Percentiles rank a stretch among this genome's conserved stretches.
phyloP scores from a whole-genome alignment of 2,888 invertebrate species.

The Folsomia candida region DNA sequence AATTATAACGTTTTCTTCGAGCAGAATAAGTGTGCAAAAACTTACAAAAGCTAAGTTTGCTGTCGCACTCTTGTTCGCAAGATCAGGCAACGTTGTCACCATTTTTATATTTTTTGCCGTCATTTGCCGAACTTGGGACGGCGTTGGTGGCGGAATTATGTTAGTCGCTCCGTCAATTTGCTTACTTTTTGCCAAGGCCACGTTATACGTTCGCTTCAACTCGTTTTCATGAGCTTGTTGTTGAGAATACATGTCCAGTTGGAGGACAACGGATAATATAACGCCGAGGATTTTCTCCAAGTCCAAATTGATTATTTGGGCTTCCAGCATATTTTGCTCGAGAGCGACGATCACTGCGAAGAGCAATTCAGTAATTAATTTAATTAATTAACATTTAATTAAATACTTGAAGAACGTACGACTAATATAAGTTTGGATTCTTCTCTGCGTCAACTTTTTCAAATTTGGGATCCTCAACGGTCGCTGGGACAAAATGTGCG shows the following conservation, averaged over 20 bases:
- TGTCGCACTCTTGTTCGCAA: no score
- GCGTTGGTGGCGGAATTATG: not conserved
- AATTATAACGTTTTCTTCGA: no score
- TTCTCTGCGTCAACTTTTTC: conserved; percentile 28
- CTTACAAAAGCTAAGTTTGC: not conserved
- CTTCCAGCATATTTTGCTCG: conserved; percentile 48
- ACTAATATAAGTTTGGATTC: conserved; percentile 39
- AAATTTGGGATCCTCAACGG: conserved; percentile 41
- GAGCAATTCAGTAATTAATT: conserved; percentile 2
- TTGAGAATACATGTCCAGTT: conserved; percentile 21
- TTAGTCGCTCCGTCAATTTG: not conserved
- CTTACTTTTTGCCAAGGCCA: not conserved
- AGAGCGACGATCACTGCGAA: conserved; percentile 45
- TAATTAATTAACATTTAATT: not conserved
- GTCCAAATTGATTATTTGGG: conserved; percentile 38
- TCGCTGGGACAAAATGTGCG: conserved; percentile 35
- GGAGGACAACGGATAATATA: conserved; percentile 32
- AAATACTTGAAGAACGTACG: conserved; percentile 27
- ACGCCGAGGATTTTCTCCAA: conserved; percentile 43
- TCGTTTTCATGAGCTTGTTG: not conserved
- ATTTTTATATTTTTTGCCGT: no score
- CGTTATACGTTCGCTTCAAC: not conserved
- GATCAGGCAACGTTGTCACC: no score
- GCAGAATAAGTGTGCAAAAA: no score
- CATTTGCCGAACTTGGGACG: no score